Base-by-base conservation (phyloP, 2,797 vertebrate species). In the Pangasius sanitwongsei region DNA sequence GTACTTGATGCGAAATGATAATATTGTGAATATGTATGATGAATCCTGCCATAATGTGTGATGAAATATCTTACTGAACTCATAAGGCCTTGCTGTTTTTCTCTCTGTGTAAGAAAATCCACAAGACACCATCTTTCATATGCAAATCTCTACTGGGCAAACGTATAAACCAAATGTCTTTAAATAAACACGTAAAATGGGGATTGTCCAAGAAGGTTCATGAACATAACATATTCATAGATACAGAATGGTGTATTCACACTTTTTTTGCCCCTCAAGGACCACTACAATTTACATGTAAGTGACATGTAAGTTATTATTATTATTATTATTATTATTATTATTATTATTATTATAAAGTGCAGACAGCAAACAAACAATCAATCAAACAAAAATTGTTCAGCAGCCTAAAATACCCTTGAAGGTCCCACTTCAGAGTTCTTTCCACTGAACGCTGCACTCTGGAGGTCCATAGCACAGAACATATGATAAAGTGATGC, bases 1-100 rank as follows among this genome's bases (percentile, higher is more conserved):
- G 53, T 34, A 67, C 48, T 89, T 78, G 72, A 87, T 87, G 63
- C 59, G 89, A 87, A 87, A 75, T 81, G 65, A 50, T 83, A 83
- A 87, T 83, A 83, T 89, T 75, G 59, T 57, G 37, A 81, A 69
- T 78, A 78, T 86, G 57, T 78, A 78, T 78, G 70, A 75, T 1
- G 41, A 50, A 61, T 44, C 37, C 15, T 48, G 80, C 80, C 65
- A 55, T 57, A 48, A 72, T 23, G 81, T 50, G 50, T 12, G 81
- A 87, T 69, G 72, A 77, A 89, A 89, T 78, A 69, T 59, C 85
- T 28, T 55, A n/a, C 34, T 37, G 63, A 16, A 83, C 55, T 83
- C 80, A 50, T 87, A 85, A 89, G 2, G 85, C 67, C 67, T 44
- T 57, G 28, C 44, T 18, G 55, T 75, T 69, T 75, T 50, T 6